Base-by-base conservation (phyloP, 1,140 invertebrate genomes). In the Akabosia matsudoensis region DNA sequence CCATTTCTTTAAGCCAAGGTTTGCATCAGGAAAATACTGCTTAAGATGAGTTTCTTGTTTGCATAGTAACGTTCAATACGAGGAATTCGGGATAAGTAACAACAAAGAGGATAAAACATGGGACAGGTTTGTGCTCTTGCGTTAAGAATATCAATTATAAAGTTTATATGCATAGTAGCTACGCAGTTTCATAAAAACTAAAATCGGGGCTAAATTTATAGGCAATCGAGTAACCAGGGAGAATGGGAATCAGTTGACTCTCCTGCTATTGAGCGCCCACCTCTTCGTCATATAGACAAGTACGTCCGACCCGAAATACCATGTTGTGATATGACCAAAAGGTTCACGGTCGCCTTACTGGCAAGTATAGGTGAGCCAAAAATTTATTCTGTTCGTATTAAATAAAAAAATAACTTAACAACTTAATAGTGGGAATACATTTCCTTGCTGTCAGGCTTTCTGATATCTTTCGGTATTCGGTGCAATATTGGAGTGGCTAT, bases 401-500 rank as follows among this genome's bases (percentile, higher is more conserved):
- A 31, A 28, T 0, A 45, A n/a, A n/a, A n/a, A n/a, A n/a, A n/a
- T n/a, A n/a, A n/a, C n/a, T n/a, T n/a, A n/a, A n/a, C n/a, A n/a
- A n/a, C n/a, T n/a, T n/a, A n/a, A n/a, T n/a, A n/a, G n/a, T n/a
- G n/a, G n/a, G n/a, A n/a, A n/a, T n/a, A n/a, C n/a, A n/a, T n/a
- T n/a, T n/a, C n/a, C n/a, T n/a, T n/a, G n/a, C n/a, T n/a, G n/a
- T n/a, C 79, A 89, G 89, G 95, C 78, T 97, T 97, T 84, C 89
- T 96, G 82, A 96, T 97, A 82, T 94, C 93, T 82, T 96, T 97
- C 83, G 94, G 94, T 14, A 96, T 97, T 90, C 89, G 97, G 70
- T 96, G 94, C 85, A 98, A 98, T 85, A 94, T 98, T 92, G 94
- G 96, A 16, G 95, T 98, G 84, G 96, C 96, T 18, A 96, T 97